phyloP scores from a whole-genome alignment of 2,797 vertebrate genomes.

The Lutjanus campechanus region DNA sequence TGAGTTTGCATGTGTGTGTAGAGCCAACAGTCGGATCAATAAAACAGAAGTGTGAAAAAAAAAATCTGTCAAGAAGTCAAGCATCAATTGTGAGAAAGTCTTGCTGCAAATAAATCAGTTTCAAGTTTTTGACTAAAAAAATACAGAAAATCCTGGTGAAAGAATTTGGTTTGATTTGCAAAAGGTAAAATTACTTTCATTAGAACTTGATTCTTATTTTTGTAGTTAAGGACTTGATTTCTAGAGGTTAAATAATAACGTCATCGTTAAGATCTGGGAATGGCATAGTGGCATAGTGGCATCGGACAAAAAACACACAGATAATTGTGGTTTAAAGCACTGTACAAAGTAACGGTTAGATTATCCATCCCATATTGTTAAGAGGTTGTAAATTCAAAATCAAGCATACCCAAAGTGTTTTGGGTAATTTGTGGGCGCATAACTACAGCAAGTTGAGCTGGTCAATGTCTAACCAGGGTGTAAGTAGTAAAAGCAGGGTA shows the following conservation, averaged over 20 bases:
- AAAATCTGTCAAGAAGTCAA: conserved; percentile 21
- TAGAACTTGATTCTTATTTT: too few relatives aligned
- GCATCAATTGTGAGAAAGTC: not conserved
- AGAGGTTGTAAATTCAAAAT: not conserved
- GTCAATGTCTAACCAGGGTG: not conserved
- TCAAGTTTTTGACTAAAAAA: not conserved
- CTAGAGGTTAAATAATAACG: not conserved
- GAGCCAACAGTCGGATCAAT: not conserved
- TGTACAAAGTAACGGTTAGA: not conserved
- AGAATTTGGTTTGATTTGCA: not conserved
- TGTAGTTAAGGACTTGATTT: not conserved
- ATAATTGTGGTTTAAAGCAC: not conserved
- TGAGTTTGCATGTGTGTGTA: not conserved
- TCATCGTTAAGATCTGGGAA: not conserved
- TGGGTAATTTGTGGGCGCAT: not conserved
- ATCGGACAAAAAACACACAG: not conserved
- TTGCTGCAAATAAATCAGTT: conserved; percentile 6
- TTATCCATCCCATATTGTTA: not conserved
- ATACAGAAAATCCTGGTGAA: not conserved
- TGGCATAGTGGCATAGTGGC: too few relatives aligned
- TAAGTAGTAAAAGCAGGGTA: too few relatives aligned
- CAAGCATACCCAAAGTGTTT: not conserved
- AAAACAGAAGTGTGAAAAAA: not conserved
- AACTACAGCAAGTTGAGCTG: not conserved
- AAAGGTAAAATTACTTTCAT: not conserved